phyloP scores from a whole-genome alignment of 1,140 invertebrate genomes.

The Drosophila santomea region DNA sequence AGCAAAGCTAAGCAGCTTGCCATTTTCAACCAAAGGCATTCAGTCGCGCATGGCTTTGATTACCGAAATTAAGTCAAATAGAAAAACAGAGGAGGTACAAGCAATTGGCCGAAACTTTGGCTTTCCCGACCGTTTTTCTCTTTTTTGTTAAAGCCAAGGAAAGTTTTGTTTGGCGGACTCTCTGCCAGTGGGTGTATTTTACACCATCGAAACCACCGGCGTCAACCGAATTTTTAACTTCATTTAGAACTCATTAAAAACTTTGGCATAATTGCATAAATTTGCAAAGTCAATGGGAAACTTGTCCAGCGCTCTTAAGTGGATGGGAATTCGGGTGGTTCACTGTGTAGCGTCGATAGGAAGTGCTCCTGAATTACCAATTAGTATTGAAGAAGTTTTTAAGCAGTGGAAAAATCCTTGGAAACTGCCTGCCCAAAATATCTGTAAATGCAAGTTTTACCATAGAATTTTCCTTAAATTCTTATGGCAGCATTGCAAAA shows the following conservation, averaged over 20 bases:
- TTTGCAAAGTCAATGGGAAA: slow-evolving; percentile 81
- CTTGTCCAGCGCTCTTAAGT: slow-evolving; percentile 42
- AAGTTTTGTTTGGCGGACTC: slow-evolving; percentile 55
- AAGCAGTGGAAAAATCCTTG: too few species aligned
- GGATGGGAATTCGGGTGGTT: slow-evolving; percentile 5
- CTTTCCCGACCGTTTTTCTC: background rate
- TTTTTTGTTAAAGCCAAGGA: slow-evolving; percentile 37
- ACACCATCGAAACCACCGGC: slow-evolving; percentile 70
- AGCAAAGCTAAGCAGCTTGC: slow-evolving; percentile 23
- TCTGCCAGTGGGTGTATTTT: slow-evolving; percentile 59
- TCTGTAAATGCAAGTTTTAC: too few species aligned
- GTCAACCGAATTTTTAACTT: slow-evolving; percentile 79
- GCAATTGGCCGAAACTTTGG: slow-evolving; percentile 59
- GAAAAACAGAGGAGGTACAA: slow-evolving; percentile 16
- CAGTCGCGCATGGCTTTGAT: slow-evolving; percentile 33
- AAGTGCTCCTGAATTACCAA: slow-evolving; percentile 2
- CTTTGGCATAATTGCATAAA: slow-evolving; percentile 82
- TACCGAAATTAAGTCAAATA: slow-evolving; percentile 35
- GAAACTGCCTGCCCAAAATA: too few species aligned
- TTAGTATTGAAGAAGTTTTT: background rate
- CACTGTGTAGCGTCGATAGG: background rate
- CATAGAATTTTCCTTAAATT: too few species aligned
- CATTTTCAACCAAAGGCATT: slow-evolving; percentile 7
- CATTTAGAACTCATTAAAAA: slow-evolving; percentile 82
- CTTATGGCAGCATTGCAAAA: too few species aligned